phyloP scores from a whole-genome alignment of 2,113 vertebrate genomes.

The Poeciliopsis retropinna region DNA sequence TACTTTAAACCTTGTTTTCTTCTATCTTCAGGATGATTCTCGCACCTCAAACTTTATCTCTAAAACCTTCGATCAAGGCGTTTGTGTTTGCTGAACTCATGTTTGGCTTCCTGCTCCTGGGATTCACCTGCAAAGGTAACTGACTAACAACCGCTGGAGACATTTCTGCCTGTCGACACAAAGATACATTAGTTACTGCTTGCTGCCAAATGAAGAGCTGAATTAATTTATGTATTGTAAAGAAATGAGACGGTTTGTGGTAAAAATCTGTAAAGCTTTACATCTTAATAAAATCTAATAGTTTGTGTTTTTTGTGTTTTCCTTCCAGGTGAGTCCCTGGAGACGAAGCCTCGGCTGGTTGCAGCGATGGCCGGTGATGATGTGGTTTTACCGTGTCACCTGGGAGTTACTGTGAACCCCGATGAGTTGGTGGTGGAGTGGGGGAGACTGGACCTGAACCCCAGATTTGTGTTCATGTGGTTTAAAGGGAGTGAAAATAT shows the following conservation, averaged over 20 bases:
- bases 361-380: slow-evolving; percentile 1
- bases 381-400: background rate
- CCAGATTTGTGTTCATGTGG: slow-evolving; percentile 6
- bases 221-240: background rate
- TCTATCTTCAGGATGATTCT: background rate
- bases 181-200: background rate
- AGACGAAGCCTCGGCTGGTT: fast-evolving
- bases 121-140: background rate
- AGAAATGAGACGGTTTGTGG: no score
- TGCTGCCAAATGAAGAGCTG: background rate
- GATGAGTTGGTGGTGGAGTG: slow-evolving; percentile 12
- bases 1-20: background rate
- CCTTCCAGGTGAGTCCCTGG: background rate
- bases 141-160: background rate
- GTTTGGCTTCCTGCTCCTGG: background rate
- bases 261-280: background rate
- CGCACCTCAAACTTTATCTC: background rate
- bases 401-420: background rate
- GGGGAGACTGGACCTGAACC: background rate
- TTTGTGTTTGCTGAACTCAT: background rate
- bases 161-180: background rate
- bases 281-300: background rate
- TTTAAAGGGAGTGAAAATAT: fast-evolving
- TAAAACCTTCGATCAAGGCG: background rate
- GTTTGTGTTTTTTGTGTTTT: background rate